phyloP scores from a whole-genome alignment of 2,888 invertebrate genomes.

The Unio delphinus region DNA sequence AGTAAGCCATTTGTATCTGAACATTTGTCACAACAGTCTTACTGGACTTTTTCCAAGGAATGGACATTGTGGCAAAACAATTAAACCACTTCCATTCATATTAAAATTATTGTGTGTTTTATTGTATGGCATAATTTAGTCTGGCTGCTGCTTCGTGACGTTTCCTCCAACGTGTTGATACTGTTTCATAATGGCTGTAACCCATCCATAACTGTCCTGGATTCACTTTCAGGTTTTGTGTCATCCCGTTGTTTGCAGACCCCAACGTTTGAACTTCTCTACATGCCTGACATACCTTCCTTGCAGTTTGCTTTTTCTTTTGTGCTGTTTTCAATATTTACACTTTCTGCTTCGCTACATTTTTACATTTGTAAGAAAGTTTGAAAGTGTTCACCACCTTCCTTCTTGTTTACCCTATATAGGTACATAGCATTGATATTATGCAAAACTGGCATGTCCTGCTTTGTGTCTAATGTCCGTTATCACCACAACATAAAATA shows the following conservation, averaged over 20 bases:
- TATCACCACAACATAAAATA: too few species aligned
- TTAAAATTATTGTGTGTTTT: not conserved
- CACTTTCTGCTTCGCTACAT: too few species aligned
- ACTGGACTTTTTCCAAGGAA: constrained; percentile 13
- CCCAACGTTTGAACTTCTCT: constrained; percentile 20
- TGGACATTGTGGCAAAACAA: constrained; percentile 7
- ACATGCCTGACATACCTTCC: not conserved
- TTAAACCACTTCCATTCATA: constrained; percentile 7
- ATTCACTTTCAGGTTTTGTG: constrained; percentile 14
- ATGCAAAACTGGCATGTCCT: too few species aligned
- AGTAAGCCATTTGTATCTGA: not conserved
- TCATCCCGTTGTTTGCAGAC: not conserved
- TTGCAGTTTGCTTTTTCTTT: constrained; percentile 7
- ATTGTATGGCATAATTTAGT: not conserved
- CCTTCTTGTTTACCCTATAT: too few species aligned
- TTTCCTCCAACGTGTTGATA: constrained; percentile 10
- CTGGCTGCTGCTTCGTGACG: constrained; percentile 21
- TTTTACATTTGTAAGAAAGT: too few species aligned
- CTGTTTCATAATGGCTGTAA: constrained; percentile 6
- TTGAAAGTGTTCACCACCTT: too few species aligned
- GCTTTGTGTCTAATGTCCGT: too few species aligned
- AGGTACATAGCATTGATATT: too few species aligned
- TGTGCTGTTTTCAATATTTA: constrained; percentile 7
- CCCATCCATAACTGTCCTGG: constrained; percentile 1
- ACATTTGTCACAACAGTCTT: not conserved